Conservation (phyloP, 2,888 invertebrate species). For the Venustoraphidia nigricollis region DNA sequence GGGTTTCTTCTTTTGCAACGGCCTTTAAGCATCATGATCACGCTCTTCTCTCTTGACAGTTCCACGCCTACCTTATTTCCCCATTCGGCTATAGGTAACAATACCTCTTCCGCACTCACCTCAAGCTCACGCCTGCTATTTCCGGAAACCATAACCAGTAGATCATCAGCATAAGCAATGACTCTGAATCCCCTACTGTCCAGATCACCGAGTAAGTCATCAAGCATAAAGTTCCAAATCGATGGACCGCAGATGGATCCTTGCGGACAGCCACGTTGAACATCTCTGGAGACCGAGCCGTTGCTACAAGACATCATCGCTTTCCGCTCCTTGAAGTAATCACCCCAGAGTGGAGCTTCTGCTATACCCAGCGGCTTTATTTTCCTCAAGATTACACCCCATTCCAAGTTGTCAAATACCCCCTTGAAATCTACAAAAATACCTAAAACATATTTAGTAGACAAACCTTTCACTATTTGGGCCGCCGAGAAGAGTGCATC, state of each 20-base stretch:
- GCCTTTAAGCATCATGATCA: background rate
- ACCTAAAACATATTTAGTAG: background rate
- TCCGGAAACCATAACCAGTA: background rate
- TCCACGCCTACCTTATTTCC: too few species aligned
- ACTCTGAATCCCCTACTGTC: background rate
- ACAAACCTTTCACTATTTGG: background rate
- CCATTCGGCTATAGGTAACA: background rate
- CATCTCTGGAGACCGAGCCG: background rate
- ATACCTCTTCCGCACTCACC: background rate
- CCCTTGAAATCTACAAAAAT: background rate
- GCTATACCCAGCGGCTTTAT: background rate
- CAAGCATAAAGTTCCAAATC: background rate
- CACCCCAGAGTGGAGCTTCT: background rate
- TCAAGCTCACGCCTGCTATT: background rate
- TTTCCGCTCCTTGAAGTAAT: background rate
- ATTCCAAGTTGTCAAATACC: background rate
- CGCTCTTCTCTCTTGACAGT: too few species aligned
- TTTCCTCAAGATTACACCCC: background rate
- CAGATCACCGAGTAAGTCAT: background rate
- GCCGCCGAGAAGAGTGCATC: background rate
- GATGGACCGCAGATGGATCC: background rate
- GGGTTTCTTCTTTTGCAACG: background rate
- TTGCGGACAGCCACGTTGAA: background rate
- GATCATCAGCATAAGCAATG: background rate
- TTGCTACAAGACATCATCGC: background rate